Evolutionary conservation across 2,888 invertebrate species (phyloP).

Genomic region (Abrostola triplasia): DNA sequence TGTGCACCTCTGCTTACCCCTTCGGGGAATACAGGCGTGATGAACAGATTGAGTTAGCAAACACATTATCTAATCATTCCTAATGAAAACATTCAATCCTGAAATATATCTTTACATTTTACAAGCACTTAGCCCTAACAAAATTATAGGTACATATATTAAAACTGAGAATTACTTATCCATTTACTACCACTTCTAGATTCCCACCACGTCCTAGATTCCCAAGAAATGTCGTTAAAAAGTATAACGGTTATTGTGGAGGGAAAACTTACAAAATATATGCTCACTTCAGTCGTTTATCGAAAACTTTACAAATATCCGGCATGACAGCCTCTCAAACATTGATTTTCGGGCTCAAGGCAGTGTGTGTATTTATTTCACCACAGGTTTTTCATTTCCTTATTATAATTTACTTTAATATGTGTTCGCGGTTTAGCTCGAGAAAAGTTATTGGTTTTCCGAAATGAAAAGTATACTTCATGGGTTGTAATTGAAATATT

Average conservation of each 20-base stretch:
- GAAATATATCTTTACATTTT: no score
- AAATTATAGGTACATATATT: no score
- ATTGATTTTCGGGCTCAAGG: not conserved
- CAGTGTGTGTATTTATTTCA: not conserved
- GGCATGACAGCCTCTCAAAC: not conserved
- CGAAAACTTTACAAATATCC: slow-evolving; percentile 22
- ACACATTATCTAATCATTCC: no score
- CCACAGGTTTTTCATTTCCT: not conserved
- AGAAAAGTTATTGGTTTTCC: no score
- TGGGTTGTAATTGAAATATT: not conserved
- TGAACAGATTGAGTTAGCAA: no score
- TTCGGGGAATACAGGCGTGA: no score
- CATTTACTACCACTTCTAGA: slow-evolving; percentile 11
- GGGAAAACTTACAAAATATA: slow-evolving; percentile 17
- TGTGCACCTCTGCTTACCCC: no score
- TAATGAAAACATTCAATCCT: no score
- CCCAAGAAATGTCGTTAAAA: slow-evolving; percentile 6
- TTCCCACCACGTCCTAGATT: slow-evolving; percentile 14
- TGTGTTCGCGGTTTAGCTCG: no score
- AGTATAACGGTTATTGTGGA: slow-evolving; percentile 8
- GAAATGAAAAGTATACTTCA: not conserved
- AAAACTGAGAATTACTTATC: not conserved
- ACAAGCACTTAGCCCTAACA: no score
- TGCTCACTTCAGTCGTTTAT: not conserved
- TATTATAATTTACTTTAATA: not conserved